A percentile compares a stretch with the other conserved stretches of the same genome.
phyloP scores from a whole-genome alignment of 2,797 vertebrate genomes.

The Neopelma chrysocephalum region DNA sequence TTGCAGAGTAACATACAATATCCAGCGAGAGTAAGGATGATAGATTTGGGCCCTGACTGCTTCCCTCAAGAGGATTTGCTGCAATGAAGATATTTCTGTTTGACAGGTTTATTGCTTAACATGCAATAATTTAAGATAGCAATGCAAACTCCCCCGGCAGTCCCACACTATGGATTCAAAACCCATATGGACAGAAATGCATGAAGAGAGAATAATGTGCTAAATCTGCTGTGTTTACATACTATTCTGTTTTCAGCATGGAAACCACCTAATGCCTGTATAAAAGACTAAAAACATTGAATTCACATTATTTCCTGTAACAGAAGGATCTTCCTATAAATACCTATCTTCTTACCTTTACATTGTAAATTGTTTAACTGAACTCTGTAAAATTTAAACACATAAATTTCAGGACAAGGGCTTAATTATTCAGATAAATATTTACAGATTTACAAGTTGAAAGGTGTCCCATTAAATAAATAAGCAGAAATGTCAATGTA shows the following conservation, averaged over 20 bases:
- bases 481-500: neutral
- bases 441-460: neutral
- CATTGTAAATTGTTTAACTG: neutral
- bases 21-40: neutral
- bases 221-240: conserved; percentile 15
- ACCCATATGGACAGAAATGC: conserved; percentile 4
- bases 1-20: conserved; percentile 9
- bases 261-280: neutral
- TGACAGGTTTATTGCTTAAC: conserved; percentile 61
- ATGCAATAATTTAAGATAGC: conserved; percentile 30
- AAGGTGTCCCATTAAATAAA: neutral
- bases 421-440: neutral
- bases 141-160: conserved; percentile 10
- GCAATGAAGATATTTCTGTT: conserved; percentile 39
- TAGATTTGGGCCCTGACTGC: neutral
- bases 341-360: neutral
- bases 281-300: neutral
- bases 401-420: neutral
- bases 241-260: neutral
- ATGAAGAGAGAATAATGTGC: conserved; percentile 31
- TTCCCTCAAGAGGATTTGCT: conserved; percentile 19
- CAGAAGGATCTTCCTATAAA: neutral
- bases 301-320: neutral
- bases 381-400: neutral
- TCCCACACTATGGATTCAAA: conserved; percentile 23